Evolutionary conservation across 2,888 invertebrate genomes (phyloP).

Genomic region (Epirrita christyi): DNA sequence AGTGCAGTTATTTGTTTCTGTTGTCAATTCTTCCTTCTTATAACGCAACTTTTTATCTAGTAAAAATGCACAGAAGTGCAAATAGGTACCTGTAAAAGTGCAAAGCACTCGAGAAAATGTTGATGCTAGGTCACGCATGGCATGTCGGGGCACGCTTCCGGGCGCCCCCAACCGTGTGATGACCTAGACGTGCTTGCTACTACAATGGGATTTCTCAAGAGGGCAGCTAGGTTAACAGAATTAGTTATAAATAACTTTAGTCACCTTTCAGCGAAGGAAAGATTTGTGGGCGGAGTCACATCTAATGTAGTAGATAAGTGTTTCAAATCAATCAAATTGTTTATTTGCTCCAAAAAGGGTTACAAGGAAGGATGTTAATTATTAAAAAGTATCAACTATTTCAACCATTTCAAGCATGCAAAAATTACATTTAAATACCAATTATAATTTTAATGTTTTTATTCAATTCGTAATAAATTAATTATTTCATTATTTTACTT

Average conservation of each 20-base stretch:
- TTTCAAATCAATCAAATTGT: no score
- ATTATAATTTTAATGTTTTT: no score
- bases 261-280: slow-evolving; percentile 7
- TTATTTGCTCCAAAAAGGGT: no score
- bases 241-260: slow-evolving; percentile 6
- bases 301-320: no score
- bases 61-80: slow-evolving; percentile 21
- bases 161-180: slow-evolving; percentile 52
- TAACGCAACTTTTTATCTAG: not conserved
- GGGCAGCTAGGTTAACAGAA: slow-evolving; percentile 9
- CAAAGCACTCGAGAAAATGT: slow-evolving; percentile 53
- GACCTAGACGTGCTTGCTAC: slow-evolving; percentile 48
- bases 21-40: not conserved
- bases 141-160: slow-evolving; percentile 52
- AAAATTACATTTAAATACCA: no score
- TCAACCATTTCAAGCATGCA: no score
- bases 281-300: not conserved
- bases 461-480: no score
- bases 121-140: slow-evolving; percentile 67
- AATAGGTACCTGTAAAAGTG: slow-evolving; percentile 37
- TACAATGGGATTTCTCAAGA: slow-evolving; percentile 19
- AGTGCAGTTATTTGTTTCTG: not conserved
- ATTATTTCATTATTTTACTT: no score
- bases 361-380: no score
- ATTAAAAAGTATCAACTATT: no score